Evolutionary conservation across 2,113 vertebrate species (phyloP), one percentile per base, ranked within the genome.

Genomic region (Martes martes): DNA sequence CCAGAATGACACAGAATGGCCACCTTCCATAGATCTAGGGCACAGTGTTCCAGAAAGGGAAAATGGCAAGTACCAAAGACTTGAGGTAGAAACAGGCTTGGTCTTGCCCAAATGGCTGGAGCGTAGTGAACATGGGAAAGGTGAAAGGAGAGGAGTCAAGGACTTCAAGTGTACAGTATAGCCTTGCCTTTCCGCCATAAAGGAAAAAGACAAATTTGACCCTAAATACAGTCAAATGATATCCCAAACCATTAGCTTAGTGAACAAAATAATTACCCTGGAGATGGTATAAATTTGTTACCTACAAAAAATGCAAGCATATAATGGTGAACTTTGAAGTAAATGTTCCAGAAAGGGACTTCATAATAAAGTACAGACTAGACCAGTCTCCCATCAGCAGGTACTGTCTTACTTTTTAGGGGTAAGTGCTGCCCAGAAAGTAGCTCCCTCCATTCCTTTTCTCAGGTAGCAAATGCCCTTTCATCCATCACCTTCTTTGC

Each of bases 401-500:
- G 23, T 39, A 59, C 31, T 61, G 33, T 85, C 88, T 85, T 96
- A 67, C 55, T 88, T 57, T 83, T 67, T 11, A 73, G 14, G 67
- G 13, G 11, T 80, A 65, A 84, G 31, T 8, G 39, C 21, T 57
- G 6, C n/a, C 33, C 13, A 84, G 36, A 92, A 95, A 39, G 73
- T 86, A 2, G 45, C 39, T 57, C 79, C 39, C 28, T 89, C 21
- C 19, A 11, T 14, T 80, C 33, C 36, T 95, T 96, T 85, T 78
- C 90, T 94, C 67, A 71, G 88, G 59, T 71, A 93, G 65, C 84
- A 94, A 93, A 90, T 89, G 39, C 14, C 76, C 79, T 50, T 65
- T 93, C 42, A 95, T 89, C 92, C 61, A 57, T 89, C 65, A 85
- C 94, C 61, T 97, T 81, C 78, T 89, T 74, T 74, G 50, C 74